Evolutionary conservation across 2,113 vertebrate species (phyloP).

Genomic region (Mugil cephalus): DNA sequence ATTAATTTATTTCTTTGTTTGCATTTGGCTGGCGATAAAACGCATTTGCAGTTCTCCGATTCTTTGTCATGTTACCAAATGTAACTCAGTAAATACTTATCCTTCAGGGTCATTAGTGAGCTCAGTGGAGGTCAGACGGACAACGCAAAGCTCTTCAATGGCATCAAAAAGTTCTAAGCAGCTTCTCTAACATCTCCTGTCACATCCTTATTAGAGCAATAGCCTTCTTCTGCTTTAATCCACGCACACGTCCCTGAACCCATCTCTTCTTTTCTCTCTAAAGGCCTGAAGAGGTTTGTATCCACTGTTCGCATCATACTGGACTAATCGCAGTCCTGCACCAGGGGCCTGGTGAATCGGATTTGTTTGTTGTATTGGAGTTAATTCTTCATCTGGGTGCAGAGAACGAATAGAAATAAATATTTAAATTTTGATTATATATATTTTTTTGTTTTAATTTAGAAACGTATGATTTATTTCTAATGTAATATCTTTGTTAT

Average conservation of each 20-base stretch:
- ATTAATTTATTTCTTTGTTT: too few relatives aligned
- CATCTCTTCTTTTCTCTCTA: background rate
- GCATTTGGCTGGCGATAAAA: too few relatives aligned
- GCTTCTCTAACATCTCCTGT: slow-evolving; percentile 25
- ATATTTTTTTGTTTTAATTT: too few relatives aligned
- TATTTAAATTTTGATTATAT: too few relatives aligned
- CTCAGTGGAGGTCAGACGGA: slow-evolving; percentile 56
- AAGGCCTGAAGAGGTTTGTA: background rate
- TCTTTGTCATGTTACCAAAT: too few relatives aligned
- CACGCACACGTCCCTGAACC: slow-evolving; percentile 27
- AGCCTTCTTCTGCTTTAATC: slow-evolving; percentile 49
- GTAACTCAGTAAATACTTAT: too few relatives aligned
- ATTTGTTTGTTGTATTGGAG: too few relatives aligned
- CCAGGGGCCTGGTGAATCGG: background rate
- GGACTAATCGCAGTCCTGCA: background rate
- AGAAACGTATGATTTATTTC: too few relatives aligned
- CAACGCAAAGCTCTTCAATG: slow-evolving; percentile 40
- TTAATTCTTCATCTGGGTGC: too few relatives aligned
- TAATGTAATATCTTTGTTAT: too few relatives aligned
- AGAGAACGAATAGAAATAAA: too few relatives aligned
- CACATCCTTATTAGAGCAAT: slow-evolving; percentile 63
- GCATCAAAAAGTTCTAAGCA: slow-evolving; percentile 52
- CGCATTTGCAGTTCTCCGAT: too few relatives aligned
- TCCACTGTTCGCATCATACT: background rate
- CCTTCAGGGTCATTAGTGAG: background rate